Evolutionary conservation across 2,888 invertebrate genomes (phyloP), one percentile per base, ranked within the genome.

Genomic region (Hydroisotoma schaefferi): DNA sequence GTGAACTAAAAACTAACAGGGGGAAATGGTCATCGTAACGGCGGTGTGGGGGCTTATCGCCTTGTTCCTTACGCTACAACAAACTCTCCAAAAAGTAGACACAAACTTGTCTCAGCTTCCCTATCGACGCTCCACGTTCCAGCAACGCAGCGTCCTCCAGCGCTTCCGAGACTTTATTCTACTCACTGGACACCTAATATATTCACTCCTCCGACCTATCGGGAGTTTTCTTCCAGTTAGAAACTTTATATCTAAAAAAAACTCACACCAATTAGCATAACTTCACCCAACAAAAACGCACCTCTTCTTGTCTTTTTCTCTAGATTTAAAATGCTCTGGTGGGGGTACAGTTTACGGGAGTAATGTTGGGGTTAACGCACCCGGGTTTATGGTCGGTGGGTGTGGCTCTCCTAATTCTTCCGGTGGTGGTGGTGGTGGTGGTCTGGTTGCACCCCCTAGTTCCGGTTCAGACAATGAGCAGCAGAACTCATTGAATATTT

Each of bases 141-240:
- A 25, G 48, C 68, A 2, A 63, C 67, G n/a, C 29, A 52, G n/a
- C 67, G 63, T 47, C 59, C 60, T 5, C 71, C 71, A 22, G 68
- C 68, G 55, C 66, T 71, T 26, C 71, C 71, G 22, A 52, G 71
- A 26, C 64, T 71, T 23, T 71, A 71, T 55, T 70, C 70, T 12
- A 70, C 70, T 28, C 68, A 71, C 60, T 71, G 71, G 71, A 71
- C 71, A n/a, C 71, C 71, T 25, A 71, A 71, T 29, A 71, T 71
- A 62, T 64, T 63, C 28, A 63, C 65, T n/a, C 52, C 52, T 46
- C 59, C 61, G 27, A 65, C 70, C 38, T 69, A 69, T 57, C 66
- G 69, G 63, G 67, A 69, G 48, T 62, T 65, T 27, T 58, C 67
- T 49, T 57, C 59, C 55, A 65, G 65, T 68, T 58, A 68, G 55